Evolutionary conservation across 2,888 invertebrate genomes (phyloP).

Genomic region (Caenorhabditis afra): DNA sequence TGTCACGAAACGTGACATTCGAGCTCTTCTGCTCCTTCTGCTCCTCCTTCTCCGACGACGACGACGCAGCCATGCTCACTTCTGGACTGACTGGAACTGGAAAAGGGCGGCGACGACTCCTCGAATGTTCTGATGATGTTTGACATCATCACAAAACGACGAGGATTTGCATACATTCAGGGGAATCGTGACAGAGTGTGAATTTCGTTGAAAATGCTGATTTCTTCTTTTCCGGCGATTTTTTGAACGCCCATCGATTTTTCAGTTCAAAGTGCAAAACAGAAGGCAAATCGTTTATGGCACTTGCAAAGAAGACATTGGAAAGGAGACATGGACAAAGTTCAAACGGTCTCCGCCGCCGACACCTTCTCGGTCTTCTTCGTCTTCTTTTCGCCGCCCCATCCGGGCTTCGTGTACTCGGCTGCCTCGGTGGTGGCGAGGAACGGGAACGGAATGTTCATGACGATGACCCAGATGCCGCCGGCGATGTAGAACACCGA

Average conservation of each 20-base stretch:
- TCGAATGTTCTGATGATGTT: constrained; percentile 21
- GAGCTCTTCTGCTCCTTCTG: constrained; percentile 5
- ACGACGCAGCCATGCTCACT: too few relatives aligned
- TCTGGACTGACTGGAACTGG: too few relatives aligned
- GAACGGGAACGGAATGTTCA: constrained; percentile 52
- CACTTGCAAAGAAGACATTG: too few relatives aligned
- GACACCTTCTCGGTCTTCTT: not conserved
- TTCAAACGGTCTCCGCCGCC: constrained; percentile 18
- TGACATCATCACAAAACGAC: constrained; percentile 27
- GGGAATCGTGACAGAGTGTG: not conserved
- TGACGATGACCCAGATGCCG: constrained; percentile 41
- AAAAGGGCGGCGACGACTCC: constrained; percentile 10
- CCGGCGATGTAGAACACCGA: constrained; percentile 39
- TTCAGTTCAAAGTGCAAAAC: not conserved
- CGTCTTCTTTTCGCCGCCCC: too few relatives aligned
- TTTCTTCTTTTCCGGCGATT: constrained; percentile 17
- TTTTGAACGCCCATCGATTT: constrained; percentile 14
- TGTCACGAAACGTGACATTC: constrained; percentile 24
- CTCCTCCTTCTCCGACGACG: constrained; percentile 8
- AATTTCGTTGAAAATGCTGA: constrained; percentile 44
- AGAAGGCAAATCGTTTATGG: too few relatives aligned
- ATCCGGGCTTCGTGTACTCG: constrained; percentile 47
- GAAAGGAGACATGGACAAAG: too few relatives aligned
- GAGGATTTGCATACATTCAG: constrained; percentile 42
- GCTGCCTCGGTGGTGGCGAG: constrained; percentile 41